A percentile compares a stretch with the other conserved stretches of the same genome.
Conservation (phyloP, 2,888 invertebrate species). For the Drosophila meridiana region DNA sequence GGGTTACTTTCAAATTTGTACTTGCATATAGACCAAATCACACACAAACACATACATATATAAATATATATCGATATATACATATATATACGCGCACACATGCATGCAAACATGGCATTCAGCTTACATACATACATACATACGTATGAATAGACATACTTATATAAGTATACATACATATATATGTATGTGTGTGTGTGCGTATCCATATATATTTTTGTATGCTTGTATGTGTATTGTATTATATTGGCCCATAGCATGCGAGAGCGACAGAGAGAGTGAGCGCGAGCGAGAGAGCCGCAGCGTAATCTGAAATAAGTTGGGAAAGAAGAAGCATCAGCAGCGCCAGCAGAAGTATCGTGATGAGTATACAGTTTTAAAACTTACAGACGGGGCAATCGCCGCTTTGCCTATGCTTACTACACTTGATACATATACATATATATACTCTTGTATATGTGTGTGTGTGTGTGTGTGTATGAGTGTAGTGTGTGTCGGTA, state of each 20-base stretch:
- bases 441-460: not conserved
- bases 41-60: slow-evolving; percentile 49
- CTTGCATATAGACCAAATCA: slow-evolving; percentile 80
- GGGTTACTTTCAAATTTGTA: slow-evolving; percentile 80
- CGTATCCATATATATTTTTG: slow-evolving; percentile 13
- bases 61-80: slow-evolving; percentile 17
- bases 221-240: slow-evolving; percentile 35
- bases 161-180: slow-evolving; percentile 15
- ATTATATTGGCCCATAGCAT: slow-evolving; percentile 60
- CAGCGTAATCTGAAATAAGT: slow-evolving; percentile 78
- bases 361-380: slow-evolving; percentile 80
- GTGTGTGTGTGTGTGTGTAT: slow-evolving; percentile 19
- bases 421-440: slow-evolving; percentile 17
- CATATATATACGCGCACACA: slow-evolving; percentile 28
- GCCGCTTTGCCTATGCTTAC: slow-evolving; percentile 56
- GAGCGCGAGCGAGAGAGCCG: slow-evolving; percentile 61
- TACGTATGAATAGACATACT: slow-evolving; percentile 36
- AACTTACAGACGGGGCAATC: slow-evolving; percentile 66
- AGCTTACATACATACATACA: slow-evolving; percentile 49
- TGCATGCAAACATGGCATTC: slow-evolving; percentile 45
- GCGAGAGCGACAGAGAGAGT: slow-evolving; percentile 69
- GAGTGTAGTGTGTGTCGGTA: slow-evolving; percentile 19
- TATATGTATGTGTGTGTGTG: slow-evolving; percentile 8
- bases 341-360: slow-evolving; percentile 75
- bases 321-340: slow-evolving; percentile 77